These are phyloP conservation scores for Spilosoma lubricipeda DNA, from an alignment of 2,888 invertebrate species.

Conservation along the genomic window DNA sequence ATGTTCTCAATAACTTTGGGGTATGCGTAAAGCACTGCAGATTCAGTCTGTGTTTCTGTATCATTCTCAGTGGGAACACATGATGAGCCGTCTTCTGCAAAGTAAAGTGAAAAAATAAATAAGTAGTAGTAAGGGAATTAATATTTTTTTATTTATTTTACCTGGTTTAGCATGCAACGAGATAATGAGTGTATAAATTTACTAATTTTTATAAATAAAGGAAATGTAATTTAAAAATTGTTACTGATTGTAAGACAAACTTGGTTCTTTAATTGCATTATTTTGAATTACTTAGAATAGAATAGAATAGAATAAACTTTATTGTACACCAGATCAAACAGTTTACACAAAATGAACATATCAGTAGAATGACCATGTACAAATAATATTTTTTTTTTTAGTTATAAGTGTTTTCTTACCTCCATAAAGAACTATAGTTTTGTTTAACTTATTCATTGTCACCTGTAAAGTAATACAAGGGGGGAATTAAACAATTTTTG, in stretches of 20 bases:
- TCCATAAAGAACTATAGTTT: slow-evolving; percentile 76
- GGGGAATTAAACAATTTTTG: neutral
- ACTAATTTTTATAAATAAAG: neutral
- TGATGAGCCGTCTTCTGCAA: slow-evolving; percentile 57
- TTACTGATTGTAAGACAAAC: neutral
- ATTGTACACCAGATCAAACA: too few relatives aligned
- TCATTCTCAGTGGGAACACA: slow-evolving; percentile 67
- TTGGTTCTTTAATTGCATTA: neutral
- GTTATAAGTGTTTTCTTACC: slow-evolving; percentile 57
- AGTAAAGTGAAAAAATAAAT: neutral
- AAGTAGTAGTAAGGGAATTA: too few relatives aligned
- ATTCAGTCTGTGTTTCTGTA: slow-evolving; percentile 64
- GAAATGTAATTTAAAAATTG: neutral
- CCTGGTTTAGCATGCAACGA: too few relatives aligned
- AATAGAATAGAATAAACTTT: too few relatives aligned
- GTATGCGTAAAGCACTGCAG: slow-evolving; percentile 73
- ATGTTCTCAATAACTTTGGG: slow-evolving; percentile 74
- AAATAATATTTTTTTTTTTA: too few relatives aligned
- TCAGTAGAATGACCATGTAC: too few relatives aligned
- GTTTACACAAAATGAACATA: too few relatives aligned
- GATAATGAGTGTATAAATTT: neutral
- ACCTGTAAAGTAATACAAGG: slow-evolving; percentile 64
- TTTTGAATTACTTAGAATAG: too few relatives aligned
- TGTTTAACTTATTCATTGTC: slow-evolving; percentile 77
- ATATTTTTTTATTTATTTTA: too few relatives aligned